Percentiles rank a stretch among this genome's conserved stretches.
These are phyloP conservation scores for Eupristina koningsbergeri DNA, from an alignment of 1,140 invertebrate species.

Conservation along the genomic window DNA sequence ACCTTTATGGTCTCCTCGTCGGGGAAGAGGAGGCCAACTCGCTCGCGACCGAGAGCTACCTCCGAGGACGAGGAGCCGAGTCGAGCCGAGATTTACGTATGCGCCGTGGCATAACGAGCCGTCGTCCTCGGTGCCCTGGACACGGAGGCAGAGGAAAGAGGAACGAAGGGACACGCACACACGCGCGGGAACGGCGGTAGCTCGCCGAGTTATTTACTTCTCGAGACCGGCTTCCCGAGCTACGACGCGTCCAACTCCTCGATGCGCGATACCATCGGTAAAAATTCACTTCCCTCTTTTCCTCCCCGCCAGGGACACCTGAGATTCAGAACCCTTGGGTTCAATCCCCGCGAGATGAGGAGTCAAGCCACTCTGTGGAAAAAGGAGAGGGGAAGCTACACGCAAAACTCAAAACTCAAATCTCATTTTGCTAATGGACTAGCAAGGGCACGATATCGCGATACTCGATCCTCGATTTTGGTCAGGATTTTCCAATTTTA, in stretches of 20 bases:
- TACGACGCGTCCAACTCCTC: slow-evolving; percentile 12
- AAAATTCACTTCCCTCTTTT: slow-evolving; percentile 25
- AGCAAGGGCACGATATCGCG: not conserved
- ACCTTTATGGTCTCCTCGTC: not conserved
- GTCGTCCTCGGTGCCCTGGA: not conserved
- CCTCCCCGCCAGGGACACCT: not conserved
- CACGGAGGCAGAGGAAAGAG: not conserved
- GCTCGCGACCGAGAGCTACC: slow-evolving; percentile 3
- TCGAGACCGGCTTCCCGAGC: slow-evolving; percentile 2
- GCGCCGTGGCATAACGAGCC: slow-evolving; percentile 28
- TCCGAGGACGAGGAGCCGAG: not conserved
- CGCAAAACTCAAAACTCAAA: not conserved
- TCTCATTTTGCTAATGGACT: not conserved
- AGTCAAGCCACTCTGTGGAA: no score
- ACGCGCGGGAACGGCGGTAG: not conserved
- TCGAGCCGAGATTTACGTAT: not conserved
- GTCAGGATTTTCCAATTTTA: no score
- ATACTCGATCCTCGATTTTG: no score
- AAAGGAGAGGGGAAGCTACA: not conserved
- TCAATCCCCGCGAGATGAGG: not conserved
- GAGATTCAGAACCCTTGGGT: slow-evolving; percentile 6
- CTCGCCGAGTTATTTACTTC: slow-evolving; percentile 38
- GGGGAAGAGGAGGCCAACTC: not conserved
- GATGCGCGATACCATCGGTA: slow-evolving; percentile 40
- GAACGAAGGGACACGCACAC: not conserved